A percentile compares a stretch with the other conserved stretches of the same genome.
These are phyloP conservation scores for Girardinus metallicus DNA, from an alignment of 2,797 vertebrate genomes.

Conservation along the genomic window DNA sequence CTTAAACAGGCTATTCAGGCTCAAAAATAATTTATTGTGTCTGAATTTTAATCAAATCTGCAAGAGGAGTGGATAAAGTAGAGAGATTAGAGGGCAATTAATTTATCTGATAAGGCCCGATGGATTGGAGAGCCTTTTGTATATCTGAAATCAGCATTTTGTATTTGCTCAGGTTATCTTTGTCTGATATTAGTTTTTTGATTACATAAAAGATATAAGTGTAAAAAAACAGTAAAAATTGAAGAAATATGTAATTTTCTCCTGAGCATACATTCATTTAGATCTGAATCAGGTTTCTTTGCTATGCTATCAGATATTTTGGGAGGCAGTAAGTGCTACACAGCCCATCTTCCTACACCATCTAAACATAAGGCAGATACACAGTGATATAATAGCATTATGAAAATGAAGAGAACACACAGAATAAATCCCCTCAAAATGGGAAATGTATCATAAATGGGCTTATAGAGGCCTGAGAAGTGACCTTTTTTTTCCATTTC, in stretches of 20 bases:
- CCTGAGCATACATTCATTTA: background rate
- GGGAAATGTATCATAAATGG: background rate
- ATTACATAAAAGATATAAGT: background rate
- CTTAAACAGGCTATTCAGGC: background rate
- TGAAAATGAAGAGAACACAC: slow-evolving; percentile 16
- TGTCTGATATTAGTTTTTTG: background rate
- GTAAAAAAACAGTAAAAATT: background rate
- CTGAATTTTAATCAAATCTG: background rate
- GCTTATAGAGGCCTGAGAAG: slow-evolving; percentile 13
- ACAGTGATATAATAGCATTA: background rate
- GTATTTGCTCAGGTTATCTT: background rate
- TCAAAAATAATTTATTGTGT: background rate
- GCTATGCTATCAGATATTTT: background rate
- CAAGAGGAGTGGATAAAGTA: background rate
- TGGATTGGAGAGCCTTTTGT: background rate
- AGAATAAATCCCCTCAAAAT: background rate
- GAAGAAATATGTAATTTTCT: background rate
- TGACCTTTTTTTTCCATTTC: slow-evolving; percentile 37
- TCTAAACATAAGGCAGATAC: background rate
- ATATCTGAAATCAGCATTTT: background rate
- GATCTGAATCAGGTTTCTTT: background rate
- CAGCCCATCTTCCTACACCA: background rate
- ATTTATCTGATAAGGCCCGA: background rate
- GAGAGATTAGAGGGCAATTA: background rate
- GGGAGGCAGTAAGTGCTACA: background rate